Percentiles rank a stretch among this genome's conserved stretches.
Conservation (phyloP, 1,140 invertebrate species). For the Chionoecetes opilio region DNA sequence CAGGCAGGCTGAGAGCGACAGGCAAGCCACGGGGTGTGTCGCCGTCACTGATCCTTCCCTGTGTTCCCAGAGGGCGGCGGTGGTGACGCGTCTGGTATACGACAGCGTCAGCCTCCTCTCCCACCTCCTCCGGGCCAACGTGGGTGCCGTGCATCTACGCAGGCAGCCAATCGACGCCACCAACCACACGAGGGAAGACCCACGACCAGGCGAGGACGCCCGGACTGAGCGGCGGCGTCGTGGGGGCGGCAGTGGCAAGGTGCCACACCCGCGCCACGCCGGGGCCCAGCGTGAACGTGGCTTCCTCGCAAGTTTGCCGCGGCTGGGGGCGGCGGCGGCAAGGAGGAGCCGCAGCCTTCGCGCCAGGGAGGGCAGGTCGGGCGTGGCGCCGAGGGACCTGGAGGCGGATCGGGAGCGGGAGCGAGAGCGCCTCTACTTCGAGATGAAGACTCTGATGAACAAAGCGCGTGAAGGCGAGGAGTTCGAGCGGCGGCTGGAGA, state of each 20-base stretch:
- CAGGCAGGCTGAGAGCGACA: too few species aligned
- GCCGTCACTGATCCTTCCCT: too few species aligned
- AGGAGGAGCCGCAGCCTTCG: neutral
- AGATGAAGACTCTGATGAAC: constrained; percentile 67
- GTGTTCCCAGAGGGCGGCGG: constrained; percentile 39
- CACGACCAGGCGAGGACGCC: neutral
- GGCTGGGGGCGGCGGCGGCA: neutral
- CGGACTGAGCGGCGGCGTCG: neutral
- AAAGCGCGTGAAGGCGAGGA: constrained; percentile 53
- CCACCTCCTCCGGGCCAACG: constrained; percentile 65
- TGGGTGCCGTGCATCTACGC: constrained; percentile 50
- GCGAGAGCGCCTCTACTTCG: constrained; percentile 69
- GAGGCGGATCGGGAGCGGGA: constrained; percentile 58
- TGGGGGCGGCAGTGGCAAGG: neutral
- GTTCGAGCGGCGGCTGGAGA: constrained; percentile 71
- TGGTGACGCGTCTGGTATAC: constrained; percentile 67
- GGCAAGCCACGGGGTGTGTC: too few species aligned
- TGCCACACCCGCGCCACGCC: neutral
- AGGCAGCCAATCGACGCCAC: neutral
- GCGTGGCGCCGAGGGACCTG: neutral
- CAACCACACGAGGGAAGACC: neutral
- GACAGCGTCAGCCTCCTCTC: constrained; percentile 72
- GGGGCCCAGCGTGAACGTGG: neutral
- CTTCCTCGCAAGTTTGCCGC: neutral
- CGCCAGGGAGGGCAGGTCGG: neutral